Conservation (phyloP, 2,797 vertebrate genomes). For the Propithecus perrieri region DNA sequence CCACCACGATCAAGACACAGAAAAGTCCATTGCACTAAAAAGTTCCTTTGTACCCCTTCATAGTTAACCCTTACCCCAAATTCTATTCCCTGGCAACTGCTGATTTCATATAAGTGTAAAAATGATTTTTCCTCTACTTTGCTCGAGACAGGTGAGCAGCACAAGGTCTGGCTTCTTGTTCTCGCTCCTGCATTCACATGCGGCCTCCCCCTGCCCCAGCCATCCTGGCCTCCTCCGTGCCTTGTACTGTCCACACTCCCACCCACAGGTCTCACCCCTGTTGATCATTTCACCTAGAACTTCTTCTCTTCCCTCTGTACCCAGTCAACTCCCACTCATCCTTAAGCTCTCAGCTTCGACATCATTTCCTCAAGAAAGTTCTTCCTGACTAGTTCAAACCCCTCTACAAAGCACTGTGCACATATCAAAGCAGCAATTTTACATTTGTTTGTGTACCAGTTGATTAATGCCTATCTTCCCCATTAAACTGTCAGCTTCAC, state of each 20-base stretch:
- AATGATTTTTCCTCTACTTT: background rate
- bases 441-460: background rate
- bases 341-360: background rate
- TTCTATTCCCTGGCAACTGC: background rate
- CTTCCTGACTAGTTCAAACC: background rate
- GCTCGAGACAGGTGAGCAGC: background rate
- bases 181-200: rapidly evolving
- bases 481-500: background rate
- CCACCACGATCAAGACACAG: background rate
- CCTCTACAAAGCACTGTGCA: background rate
- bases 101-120: background rate
- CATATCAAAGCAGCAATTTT: background rate
- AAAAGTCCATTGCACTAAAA: background rate
- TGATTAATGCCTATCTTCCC: background rate
- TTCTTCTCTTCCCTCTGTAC: background rate
- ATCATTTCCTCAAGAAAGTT: background rate
- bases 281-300: background rate
- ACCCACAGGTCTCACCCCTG: background rate
- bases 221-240: too few relatives aligned
- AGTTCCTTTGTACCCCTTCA: background rate
- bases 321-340: background rate
- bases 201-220: background rate
- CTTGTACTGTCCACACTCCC: background rate
- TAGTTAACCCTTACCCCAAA: background rate
- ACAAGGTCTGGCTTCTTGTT: background rate